Evolutionary conservation across 2,113 vertebrate species (phyloP), one percentile per base, ranked within the genome.

Genomic region (Pomatostomus ruficeps): DNA sequence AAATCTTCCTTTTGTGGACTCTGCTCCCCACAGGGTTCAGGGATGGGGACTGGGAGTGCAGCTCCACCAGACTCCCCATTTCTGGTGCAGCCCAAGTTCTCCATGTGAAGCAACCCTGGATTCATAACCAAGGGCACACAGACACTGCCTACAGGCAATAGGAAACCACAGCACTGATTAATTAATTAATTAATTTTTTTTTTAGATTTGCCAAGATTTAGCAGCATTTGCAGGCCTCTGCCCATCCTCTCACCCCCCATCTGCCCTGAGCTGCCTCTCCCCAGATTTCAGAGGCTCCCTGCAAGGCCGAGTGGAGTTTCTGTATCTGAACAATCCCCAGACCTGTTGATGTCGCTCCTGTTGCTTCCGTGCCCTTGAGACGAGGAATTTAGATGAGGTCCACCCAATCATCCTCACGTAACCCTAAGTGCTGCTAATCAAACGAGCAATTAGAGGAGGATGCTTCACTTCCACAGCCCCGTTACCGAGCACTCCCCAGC

Each of bases 381-480:
- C 0, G 2, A 70, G 58, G 58, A 51, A 46, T 49, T 75, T 12
- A 55, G 51, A 86, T 52, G 75, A 77, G 43, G 79, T 77, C 51
- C 85, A 77, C 33, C 62, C 89, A 15, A 26, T 36, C 89, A 62
- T 3, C 81, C 71, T 43, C 77, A 23, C 14, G 3, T 81, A 91
- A 89, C 85, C 55, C 61, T 42, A 91, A 71, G 57, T 42, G 54
- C 68, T 7, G 33, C 96, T 96, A 91, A 91, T 93, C 85, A 89
- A 94, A 52, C 1, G 55, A 95, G 93, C 95, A 97, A 97, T 96
- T 95, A 96, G 92, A 90, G 91, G n/a, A 36, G 72, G 51, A 88
- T 85, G 66, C 43, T 95, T 61, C n/a, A 20, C 49, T 81, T 86
- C 63, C 63, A 29, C 35, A 38, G 46, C 67, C 68, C 65, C 28